Evolutionary conservation across 2,797 vertebrate genomes (phyloP).

Genomic region (Sorex maritimensis): DNA sequence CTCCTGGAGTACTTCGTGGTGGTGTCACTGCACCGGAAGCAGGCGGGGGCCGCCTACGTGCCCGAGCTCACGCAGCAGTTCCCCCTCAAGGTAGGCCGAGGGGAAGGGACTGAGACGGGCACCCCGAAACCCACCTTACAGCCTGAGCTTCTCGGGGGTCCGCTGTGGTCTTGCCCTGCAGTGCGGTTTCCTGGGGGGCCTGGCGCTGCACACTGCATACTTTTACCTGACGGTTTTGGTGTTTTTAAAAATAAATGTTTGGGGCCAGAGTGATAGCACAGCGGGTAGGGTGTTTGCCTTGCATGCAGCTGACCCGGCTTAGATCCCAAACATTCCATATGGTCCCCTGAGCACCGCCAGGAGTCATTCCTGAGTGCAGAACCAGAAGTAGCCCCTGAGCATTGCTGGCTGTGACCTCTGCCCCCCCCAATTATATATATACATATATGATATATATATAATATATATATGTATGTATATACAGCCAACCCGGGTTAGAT

Average conservation of each 20-base stretch:
- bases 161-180: not conserved
- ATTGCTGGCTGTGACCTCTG: no score
- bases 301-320: no score
- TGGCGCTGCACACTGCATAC: not conserved
- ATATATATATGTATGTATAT: no score
- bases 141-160: not conserved
- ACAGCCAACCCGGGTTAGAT: no score
- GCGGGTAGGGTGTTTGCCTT: no score
- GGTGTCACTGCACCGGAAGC: constrained; percentile 95
- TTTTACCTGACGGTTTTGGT: not conserved
- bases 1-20: constrained; percentile 96
- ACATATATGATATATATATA: no score
- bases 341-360: no score
- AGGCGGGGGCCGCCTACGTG: constrained; percentile 92
- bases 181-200: not conserved
- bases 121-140: not conserved
- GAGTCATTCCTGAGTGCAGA: no score
- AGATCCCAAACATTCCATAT: no score
- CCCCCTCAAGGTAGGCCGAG: constrained; percentile 91
- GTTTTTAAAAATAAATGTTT: not conserved
- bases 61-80: constrained; percentile 96
- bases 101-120: not conserved
- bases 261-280: no score
- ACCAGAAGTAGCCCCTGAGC: no score
- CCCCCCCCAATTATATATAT: no score